Evolutionary conservation across 2,888 invertebrate species (phyloP), one percentile per base, ranked within the genome.

Genomic region (Xanthia togata): DNA sequence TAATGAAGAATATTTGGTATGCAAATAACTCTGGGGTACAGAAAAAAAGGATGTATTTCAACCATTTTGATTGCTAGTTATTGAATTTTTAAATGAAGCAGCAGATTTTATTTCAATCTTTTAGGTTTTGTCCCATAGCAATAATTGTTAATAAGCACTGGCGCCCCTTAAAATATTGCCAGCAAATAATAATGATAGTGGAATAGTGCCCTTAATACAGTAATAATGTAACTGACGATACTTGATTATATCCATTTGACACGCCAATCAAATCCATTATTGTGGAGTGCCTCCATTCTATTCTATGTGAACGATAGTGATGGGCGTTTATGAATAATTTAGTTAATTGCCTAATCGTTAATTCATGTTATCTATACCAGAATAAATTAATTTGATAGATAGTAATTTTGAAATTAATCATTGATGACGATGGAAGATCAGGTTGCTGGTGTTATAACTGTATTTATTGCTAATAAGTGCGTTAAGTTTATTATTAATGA

Each of bases 311-410:
- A 60, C 59, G 53, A 71, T 71, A 78, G 79, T 87, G 79, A 86
- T 81, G 72, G 83, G 57, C 63, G 67, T 82, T 79, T 76, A 84
- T 81, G 78, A 89, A 84, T 87, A 81, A 84, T 84, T 84, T 59
- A 85, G 55, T 62, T 73, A 65, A 79, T 78, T 73, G 72, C 75
- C 62, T 78, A 73, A 83, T 84, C 47, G 53, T 44, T 76, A 73
- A 78, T 83, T 76, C 70, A 65, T 75, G 76, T 73, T 76, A 81
- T 80, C 65, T 64, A 71, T 60, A 55, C 55, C 35, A 70, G 64
- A 79, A 70, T 83, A 68, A 73, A 70, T 83, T 69, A 76, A 47
- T 50, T 31, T 38, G 8, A 53, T 50, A 41, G 64, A 69, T 69
- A 59, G 35, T 84, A 67, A 76, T 82, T 81, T 62, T 63, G 65